Percentiles rank a stretch among this genome's conserved stretches.
These are phyloP conservation scores for Eupithecia pulchellata DNA, from an alignment of 2,888 invertebrate genomes.

Conservation along the genomic window DNA sequence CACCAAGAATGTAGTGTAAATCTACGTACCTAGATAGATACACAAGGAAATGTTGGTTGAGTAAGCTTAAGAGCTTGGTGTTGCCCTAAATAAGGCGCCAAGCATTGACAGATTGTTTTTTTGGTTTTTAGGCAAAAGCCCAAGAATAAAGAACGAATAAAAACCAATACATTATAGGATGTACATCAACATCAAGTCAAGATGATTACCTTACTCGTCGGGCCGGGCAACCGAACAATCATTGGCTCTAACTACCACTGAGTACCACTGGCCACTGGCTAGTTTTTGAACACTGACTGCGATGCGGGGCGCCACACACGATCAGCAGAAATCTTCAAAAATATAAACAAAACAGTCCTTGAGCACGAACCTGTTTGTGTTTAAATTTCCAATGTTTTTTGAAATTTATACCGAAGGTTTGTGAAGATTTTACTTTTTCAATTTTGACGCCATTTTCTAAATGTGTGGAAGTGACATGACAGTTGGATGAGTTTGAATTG, in stretches of 20 bases:
- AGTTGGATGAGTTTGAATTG: too few species aligned
- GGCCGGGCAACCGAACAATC: too few species aligned
- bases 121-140: too few species aligned
- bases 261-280: too few species aligned
- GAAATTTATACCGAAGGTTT: conserved; percentile 11
- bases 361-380: background rate
- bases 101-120: background rate
- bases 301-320: background rate
- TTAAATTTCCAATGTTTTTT: conserved; percentile 10
- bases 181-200: too few species aligned
- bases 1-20: background rate
- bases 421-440: conserved; percentile 24
- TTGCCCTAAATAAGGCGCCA: background rate
- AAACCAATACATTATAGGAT: too few species aligned
- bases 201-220: too few species aligned
- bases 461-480: background rate
- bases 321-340: background rate
- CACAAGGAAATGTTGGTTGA: conserved; percentile 8
- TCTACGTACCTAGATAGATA: too few species aligned
- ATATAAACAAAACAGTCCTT: background rate
- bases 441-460: conserved; percentile 26
- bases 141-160: too few species aligned
- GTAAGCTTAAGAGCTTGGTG: background rate
- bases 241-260: too few species aligned
- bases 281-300: too few species aligned